Evolutionary conservation across 2,113 vertebrate species (phyloP).

Genomic region (Phaethon lepturus): DNA sequence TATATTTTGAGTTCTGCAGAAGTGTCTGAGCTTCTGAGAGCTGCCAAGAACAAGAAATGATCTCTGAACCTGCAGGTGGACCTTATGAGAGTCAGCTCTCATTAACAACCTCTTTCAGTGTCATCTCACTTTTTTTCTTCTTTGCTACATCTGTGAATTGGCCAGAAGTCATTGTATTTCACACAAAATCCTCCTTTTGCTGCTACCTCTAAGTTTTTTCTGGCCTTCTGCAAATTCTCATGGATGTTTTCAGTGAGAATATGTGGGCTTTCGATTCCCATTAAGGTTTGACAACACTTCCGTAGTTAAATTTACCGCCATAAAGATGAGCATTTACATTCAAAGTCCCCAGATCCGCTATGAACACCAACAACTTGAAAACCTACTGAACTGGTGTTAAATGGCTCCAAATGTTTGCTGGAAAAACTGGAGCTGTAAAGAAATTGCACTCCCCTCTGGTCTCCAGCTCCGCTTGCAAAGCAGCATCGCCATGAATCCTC

Average conservation of each 20-base stretch:
- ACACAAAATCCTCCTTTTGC: background rate
- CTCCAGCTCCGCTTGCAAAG: background rate
- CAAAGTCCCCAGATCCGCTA: background rate
- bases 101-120: background rate
- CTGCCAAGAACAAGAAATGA: background rate
- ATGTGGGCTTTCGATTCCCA: background rate
- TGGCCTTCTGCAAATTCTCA: background rate
- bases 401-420: background rate
- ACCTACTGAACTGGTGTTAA: background rate
- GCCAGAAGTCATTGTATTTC: background rate
- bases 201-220: background rate
- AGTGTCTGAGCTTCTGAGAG: background rate
- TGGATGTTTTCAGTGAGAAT: background rate
- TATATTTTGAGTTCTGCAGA: background rate
- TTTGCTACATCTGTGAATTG: background rate
- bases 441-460: background rate
- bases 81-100: background rate
- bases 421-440: background rate
- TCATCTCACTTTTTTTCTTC: background rate
- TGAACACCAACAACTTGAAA: background rate
- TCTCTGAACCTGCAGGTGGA: conserved; percentile 6
- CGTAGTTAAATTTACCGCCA: background rate
- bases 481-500: background rate
- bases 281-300: background rate
- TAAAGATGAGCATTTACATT: background rate